These are phyloP conservation scores for Lophius piscatorius DNA, from an alignment of 2,113 vertebrate genomes.

Conservation along the genomic window DNA sequence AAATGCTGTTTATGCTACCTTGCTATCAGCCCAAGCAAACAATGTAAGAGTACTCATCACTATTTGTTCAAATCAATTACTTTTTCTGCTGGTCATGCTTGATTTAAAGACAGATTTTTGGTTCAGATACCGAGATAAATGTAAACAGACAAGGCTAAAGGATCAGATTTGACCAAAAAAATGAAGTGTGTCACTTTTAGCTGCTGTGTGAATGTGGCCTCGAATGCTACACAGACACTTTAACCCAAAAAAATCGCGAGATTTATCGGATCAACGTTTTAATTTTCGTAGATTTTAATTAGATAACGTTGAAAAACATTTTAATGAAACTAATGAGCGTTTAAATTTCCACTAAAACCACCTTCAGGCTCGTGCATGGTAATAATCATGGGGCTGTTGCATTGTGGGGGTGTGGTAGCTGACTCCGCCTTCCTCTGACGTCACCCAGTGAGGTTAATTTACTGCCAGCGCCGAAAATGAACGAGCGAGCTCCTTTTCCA, in stretches of 20 bases:
- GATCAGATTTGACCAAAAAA: too few species aligned
- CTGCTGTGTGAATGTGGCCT: too few species aligned
- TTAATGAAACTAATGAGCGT: neutral
- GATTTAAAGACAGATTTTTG: too few species aligned
- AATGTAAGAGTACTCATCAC: too few species aligned
- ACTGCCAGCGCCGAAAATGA: constrained; percentile 60
- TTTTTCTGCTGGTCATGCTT: too few species aligned
- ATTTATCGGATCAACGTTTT: neutral
- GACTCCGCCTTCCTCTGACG: constrained; percentile 72
- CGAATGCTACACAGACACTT: too few species aligned
- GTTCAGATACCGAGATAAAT: too few species aligned
- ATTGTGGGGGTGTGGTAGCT: constrained; percentile 63
- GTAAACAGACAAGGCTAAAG: too few species aligned
- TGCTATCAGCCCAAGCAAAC: too few species aligned
- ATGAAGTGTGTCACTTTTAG: too few species aligned
- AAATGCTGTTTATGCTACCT: too few species aligned
- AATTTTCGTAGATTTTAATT: neutral
- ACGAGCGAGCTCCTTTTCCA: constrained; percentile 16
- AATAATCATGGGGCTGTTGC: constrained; percentile 14
- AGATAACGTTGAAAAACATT: neutral
- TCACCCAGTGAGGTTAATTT: constrained; percentile 72
- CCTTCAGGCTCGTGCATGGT: neutral
- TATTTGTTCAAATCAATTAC: too few species aligned
- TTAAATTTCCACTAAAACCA: constrained; percentile 12
- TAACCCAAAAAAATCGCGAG: neutral